These are phyloP conservation scores for Oriolus oriolus DNA, from an alignment of 2,113 vertebrate genomes.

Conservation along the genomic window DNA sequence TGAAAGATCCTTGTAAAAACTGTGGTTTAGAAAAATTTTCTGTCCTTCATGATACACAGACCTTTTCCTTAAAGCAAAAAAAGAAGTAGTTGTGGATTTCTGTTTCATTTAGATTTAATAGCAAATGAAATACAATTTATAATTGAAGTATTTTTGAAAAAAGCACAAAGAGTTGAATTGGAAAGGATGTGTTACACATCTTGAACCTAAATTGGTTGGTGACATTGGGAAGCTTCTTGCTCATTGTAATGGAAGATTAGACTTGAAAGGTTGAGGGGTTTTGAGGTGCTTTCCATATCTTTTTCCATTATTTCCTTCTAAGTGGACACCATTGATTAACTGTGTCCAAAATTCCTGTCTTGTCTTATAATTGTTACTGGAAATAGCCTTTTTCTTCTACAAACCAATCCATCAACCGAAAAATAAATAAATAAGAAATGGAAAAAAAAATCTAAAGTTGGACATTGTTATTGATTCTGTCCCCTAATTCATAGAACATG, in stretches of 20 bases:
- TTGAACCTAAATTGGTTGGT: background rate
- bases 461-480: background rate
- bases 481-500: background rate
- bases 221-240: background rate
- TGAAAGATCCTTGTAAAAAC: background rate
- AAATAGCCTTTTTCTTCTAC: background rate
- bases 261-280: background rate
- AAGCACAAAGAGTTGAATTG: background rate
- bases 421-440: background rate
- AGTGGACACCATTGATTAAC: background rate
- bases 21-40: background rate
- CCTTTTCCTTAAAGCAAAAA: background rate
- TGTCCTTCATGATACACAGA: background rate
- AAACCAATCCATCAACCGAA: background rate
- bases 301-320: background rate
- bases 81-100: rapidly evolving
- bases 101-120: background rate
- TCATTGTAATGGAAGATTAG: background rate
- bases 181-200: background rate
- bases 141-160: background rate
- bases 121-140: background rate
- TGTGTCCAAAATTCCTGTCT: background rate
- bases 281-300: background rate
- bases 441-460: too few relatives aligned
- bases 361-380: background rate